Evolutionary conservation across 2,113 vertebrate species (phyloP), one percentile per base, ranked within the genome.

Genomic region (Podiceps cristatus): DNA sequence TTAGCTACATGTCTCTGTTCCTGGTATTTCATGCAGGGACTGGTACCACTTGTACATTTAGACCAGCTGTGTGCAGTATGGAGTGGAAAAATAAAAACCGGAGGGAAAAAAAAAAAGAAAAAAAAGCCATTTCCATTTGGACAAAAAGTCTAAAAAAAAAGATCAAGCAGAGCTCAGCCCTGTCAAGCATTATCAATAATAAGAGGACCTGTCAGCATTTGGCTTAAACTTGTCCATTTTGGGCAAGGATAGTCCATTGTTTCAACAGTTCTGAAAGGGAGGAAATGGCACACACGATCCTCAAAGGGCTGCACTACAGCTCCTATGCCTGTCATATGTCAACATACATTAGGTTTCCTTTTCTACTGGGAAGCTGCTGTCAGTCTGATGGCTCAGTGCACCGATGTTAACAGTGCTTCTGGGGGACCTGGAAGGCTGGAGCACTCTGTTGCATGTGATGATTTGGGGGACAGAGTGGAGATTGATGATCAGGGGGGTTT

Each of bases 181-280:
- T 93, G 47, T 92, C 91, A 94, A 86, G 31, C 0, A 1, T 74
- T 74, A 73, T 88, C 76, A 93, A 12, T 72, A 71, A 42, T 77
- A 92, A 96, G 67, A 77, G 44, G 55, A 71, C 18, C 67, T 93
- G 93, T 91, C 95, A 96, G 80, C 31, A 18, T 77, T 89, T 95
- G 93, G 76, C 69, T 95, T 88, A 85, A 88, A 59, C 40, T 62
- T 96, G 86, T 90, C 93, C 49, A 37, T 92, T 96, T 74, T n/a
- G 76, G 90, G 49, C 69, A 92, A 87, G 53, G 73, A 63, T 53
- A 75, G 29, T 37, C 63, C 2, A 3, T 77, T 91, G 49, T 92
- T 91, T 96, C 62, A 91, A 20, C 76, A 84, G 81, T 20, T 86
- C 68, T 72, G 90, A 88, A 80, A 81, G 56, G 66, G 35, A 89